These are phyloP conservation scores for Gnatocerus cornutus DNA, from an alignment of 2,888 invertebrate genomes.

Conservation along the genomic window DNA sequence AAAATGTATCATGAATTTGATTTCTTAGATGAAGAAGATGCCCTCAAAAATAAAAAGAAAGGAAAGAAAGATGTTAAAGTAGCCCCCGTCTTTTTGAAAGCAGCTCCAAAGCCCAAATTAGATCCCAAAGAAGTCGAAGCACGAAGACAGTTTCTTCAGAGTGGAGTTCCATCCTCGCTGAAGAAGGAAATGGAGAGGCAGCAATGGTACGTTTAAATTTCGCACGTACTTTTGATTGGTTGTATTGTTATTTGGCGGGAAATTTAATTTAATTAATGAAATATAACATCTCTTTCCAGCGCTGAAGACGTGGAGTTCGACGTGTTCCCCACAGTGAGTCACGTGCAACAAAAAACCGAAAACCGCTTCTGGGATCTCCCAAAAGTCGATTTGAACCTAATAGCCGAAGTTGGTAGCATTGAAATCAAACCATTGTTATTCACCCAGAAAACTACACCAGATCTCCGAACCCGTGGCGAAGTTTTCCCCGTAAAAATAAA, in stretches of 20 bases:
- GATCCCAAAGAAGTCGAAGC: conserved; percentile 77
- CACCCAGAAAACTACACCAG: not conserved
- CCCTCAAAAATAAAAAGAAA: conserved; percentile 3
- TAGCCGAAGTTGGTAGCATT: conserved; percentile 4
- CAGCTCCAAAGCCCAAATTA: conserved; percentile 73
- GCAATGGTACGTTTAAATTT: conserved; percentile 63
- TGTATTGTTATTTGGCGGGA: too few relatives aligned
- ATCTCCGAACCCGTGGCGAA: conserved; percentile 32
- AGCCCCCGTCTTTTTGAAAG: conserved; percentile 81
- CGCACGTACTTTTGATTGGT: too few relatives aligned
- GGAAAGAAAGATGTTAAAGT: conserved; percentile 70
- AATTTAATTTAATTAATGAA: too few relatives aligned
- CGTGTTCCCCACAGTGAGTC: conserved; percentile 78
- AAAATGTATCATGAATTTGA: conserved; percentile 36
- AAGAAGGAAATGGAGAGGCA: conserved; percentile 74
- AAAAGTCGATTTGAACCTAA: conserved; percentile 55
- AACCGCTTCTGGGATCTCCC: conserved; percentile 67
- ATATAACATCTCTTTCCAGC: too few relatives aligned
- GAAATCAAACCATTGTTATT: conserved; percentile 11
- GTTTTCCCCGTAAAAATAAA: conserved; percentile 56
- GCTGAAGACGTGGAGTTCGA: conserved; percentile 69
- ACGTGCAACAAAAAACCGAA: conserved; percentile 75
- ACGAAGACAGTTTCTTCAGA: conserved; percentile 80
- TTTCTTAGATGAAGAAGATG: conserved; percentile 21
- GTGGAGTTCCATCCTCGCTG: conserved; percentile 80